Percentiles rank a stretch among this genome's conserved stretches.
Conservation (phyloP, 2,113 vertebrate genomes). For the Protobothrops flavoviridis region DNA sequence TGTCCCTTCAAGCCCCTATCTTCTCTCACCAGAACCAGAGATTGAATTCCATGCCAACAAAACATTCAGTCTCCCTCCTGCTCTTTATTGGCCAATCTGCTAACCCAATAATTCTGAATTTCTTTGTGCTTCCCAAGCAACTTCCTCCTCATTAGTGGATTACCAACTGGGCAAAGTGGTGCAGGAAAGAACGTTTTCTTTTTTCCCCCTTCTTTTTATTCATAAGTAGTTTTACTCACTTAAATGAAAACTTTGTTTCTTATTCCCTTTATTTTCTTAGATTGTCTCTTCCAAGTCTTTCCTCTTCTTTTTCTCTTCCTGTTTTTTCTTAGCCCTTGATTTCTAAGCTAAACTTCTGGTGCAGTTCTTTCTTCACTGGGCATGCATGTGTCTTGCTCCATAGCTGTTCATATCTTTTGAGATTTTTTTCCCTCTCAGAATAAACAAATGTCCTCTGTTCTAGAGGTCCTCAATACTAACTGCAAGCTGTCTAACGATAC, state of each 20-base stretch:
- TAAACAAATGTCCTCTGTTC: background rate
- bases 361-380: background rate
- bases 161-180: background rate
- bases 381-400: background rate
- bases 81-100: background rate
- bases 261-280: background rate
- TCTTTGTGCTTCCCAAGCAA: background rate
- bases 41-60: background rate
- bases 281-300: background rate
- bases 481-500: background rate
- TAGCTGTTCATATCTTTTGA: background rate
- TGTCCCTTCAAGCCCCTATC: background rate
- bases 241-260: no score
- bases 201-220: background rate
- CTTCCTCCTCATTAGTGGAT: background rate
- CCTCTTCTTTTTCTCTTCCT: background rate
- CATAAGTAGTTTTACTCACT: background rate
- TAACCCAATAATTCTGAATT: background rate
- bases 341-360: background rate
- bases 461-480: background rate
- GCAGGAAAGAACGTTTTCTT: background rate
- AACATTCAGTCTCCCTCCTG: background rate
- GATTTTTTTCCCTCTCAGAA: background rate
- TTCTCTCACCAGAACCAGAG: background rate
- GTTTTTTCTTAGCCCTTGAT: background rate